A percentile compares a stretch with the other conserved stretches of the same genome.
phyloP scores from a whole-genome alignment of 1,140 invertebrate genomes.

The Plectrocnemia conspersa region DNA sequence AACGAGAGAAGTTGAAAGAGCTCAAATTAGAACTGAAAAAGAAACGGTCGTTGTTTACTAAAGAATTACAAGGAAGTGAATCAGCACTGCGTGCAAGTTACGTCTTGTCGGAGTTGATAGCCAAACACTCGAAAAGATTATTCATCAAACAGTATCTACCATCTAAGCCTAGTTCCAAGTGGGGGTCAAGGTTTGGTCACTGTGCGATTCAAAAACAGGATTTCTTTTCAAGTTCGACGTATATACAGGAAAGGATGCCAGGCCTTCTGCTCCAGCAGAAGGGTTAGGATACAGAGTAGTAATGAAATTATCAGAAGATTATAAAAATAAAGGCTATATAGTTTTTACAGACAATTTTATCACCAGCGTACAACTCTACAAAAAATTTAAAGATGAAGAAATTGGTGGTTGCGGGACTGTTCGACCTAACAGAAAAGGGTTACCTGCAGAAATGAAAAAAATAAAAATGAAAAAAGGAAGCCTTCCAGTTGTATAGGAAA shows the following conservation, averaged over 20 bases:
- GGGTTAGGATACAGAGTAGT: constrained; percentile 9
- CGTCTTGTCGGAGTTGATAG: too few relatives aligned
- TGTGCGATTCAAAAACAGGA: constrained; percentile 11
- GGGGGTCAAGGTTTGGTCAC: constrained; percentile 12
- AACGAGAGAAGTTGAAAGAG: too few relatives aligned
- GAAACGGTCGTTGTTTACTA: too few relatives aligned
- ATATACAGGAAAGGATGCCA: background rate
- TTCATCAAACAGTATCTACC: constrained; percentile 9
- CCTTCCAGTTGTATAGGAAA: background rate
- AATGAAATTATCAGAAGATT: background rate
- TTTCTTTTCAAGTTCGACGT: constrained; percentile 6
- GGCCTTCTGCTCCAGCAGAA: background rate
- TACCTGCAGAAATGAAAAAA: background rate
- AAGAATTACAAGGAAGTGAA: too few relatives aligned
- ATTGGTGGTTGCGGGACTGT: background rate
- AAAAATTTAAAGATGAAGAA: constrained; percentile 41
- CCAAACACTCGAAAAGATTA: too few relatives aligned
- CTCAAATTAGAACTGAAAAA: too few relatives aligned
- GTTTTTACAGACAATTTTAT: constrained; percentile 9
- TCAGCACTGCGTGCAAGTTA: too few relatives aligned
- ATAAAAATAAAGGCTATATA: constrained; percentile 4
- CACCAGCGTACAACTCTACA: constrained; percentile 41
- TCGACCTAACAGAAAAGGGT: constrained; percentile 1
- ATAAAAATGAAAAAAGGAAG: constrained; percentile 6
- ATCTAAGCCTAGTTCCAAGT: constrained; percentile 2